These are phyloP conservation scores for Acleris holmiana DNA, from an alignment of 2,888 invertebrate species.

Conservation along the genomic window DNA sequence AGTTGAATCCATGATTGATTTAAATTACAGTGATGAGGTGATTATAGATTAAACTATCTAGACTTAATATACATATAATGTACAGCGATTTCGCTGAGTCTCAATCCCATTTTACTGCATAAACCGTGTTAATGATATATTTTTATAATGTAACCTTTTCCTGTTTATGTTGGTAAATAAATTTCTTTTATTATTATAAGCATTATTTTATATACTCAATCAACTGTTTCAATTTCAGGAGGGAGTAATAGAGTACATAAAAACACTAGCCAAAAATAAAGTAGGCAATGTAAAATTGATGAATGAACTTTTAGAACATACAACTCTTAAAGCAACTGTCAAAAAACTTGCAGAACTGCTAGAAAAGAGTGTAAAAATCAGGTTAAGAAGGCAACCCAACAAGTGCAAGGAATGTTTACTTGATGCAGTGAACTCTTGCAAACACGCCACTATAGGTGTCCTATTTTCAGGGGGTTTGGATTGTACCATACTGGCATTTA, in stretches of 20 bases:
- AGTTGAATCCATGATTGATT: slow-evolving; percentile 47
- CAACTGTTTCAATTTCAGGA: slow-evolving; percentile 55
- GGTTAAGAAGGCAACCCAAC: slow-evolving; percentile 85
- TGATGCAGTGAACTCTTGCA: slow-evolving; percentile 59
- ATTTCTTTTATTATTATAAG: too few relatives aligned
- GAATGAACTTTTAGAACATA: slow-evolving; percentile 65
- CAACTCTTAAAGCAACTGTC: slow-evolving; percentile 68
- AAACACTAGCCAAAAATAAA: slow-evolving; percentile 49
- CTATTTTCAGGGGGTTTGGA: slow-evolving; percentile 99
- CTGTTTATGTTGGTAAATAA: too few relatives aligned
- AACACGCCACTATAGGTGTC: slow-evolving; percentile 89
- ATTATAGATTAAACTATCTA: slow-evolving; percentile 26
- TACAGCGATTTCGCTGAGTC: too few relatives aligned
- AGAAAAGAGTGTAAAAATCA: slow-evolving; percentile 83
- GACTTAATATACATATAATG: neutral
- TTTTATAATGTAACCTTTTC: too few relatives aligned
- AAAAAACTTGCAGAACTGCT: slow-evolving; percentile 77
- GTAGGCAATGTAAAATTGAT: slow-evolving; percentile 63
- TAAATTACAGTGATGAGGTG: slow-evolving; percentile 54
- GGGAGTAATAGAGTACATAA: slow-evolving; percentile 55
- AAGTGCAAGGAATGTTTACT: slow-evolving; percentile 86
- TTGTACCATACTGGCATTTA: slow-evolving; percentile 93
- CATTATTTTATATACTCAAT: slow-evolving; percentile 1
- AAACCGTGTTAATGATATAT: too few relatives aligned
- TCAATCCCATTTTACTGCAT: too few relatives aligned